Conservation (phyloP, 35 echinoderm and acorn worm species). For the Holothuria glaberrima region DNA sequence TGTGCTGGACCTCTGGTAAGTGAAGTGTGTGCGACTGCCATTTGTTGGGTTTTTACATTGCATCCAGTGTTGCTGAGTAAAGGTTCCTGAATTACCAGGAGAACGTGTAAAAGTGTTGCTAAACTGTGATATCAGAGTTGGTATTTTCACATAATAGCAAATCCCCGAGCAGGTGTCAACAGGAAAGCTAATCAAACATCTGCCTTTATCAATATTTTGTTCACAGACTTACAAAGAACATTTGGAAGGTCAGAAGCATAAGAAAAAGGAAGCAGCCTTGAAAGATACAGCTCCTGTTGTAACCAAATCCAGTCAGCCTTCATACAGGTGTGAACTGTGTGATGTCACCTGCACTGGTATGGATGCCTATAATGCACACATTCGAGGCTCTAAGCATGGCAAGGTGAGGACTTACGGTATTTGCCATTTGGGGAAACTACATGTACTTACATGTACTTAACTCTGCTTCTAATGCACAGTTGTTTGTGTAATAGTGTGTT, state of each 20-base stretch:
- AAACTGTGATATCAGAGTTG: background rate
- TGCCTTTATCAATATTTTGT: background rate
- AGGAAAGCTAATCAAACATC: no score
- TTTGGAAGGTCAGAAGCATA: slow-evolving; percentile 98
- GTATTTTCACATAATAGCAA: no score
- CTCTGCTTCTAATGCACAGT: no score
- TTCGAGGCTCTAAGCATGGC: slow-evolving; percentile 91
- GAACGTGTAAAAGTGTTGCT: no score
- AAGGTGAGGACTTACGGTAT: slow-evolving; percentile 64
- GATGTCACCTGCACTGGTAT: slow-evolving; percentile 96
- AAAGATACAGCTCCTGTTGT: slow-evolving; percentile 62
- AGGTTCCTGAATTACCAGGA: no score
- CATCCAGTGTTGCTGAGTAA: no score
- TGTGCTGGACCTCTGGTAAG: slow-evolving; percentile 98
- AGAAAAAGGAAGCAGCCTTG: slow-evolving; percentile 90
- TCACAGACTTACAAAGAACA: slow-evolving; percentile 95
- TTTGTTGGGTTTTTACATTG: no score
- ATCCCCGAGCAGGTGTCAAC: no score
- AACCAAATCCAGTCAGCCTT: slow-evolving; percentile 68
- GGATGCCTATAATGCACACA: slow-evolving; percentile 97
- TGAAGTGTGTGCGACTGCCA: background rate
- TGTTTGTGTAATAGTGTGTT: no score
- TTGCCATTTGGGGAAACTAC: no score
- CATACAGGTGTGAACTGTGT: slow-evolving; percentile 90
- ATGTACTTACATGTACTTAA: no score